Evolutionary conservation across 2,888 invertebrate genomes (phyloP).

Genomic region (Cantharis nigra): DNA sequence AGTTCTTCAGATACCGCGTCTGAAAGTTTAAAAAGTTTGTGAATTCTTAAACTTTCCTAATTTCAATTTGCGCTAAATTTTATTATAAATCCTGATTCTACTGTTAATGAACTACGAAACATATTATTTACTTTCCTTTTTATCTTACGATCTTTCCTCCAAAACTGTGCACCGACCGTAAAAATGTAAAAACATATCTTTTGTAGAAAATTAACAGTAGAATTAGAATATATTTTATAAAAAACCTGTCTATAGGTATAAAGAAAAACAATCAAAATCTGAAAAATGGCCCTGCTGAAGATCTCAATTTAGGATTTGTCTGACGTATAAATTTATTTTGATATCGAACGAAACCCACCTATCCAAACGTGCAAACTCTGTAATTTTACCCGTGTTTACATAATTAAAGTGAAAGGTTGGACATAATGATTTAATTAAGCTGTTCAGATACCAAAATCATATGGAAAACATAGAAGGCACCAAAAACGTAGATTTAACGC

Average conservation of each 20-base stretch:
- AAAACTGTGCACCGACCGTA: background rate
- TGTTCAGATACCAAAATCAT: background rate
- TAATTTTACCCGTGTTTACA: background rate
- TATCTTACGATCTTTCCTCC: background rate
- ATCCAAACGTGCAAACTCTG: background rate
- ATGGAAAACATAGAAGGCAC: slow-evolving; percentile 1
- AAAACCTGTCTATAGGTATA: too few relatives aligned
- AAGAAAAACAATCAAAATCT: too few relatives aligned
- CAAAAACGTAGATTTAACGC: background rate
- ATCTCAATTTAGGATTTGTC: too few relatives aligned
- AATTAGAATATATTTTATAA: background rate
- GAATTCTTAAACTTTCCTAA: background rate
- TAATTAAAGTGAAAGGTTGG: background rate
- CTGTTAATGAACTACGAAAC: background rate
- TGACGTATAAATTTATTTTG: background rate
- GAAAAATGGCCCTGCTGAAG: too few relatives aligned
- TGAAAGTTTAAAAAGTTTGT: background rate
- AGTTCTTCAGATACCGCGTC: background rate
- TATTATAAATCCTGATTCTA: background rate
- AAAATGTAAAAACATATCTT: background rate
- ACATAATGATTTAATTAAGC: background rate
- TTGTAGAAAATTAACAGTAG: background rate
- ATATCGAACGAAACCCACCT: background rate
- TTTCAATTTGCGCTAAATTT: background rate
- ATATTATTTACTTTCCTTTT: too few relatives aligned